phyloP scores from a whole-genome alignment of 2,888 invertebrate genomes.

The Andrena fulva region DNA sequence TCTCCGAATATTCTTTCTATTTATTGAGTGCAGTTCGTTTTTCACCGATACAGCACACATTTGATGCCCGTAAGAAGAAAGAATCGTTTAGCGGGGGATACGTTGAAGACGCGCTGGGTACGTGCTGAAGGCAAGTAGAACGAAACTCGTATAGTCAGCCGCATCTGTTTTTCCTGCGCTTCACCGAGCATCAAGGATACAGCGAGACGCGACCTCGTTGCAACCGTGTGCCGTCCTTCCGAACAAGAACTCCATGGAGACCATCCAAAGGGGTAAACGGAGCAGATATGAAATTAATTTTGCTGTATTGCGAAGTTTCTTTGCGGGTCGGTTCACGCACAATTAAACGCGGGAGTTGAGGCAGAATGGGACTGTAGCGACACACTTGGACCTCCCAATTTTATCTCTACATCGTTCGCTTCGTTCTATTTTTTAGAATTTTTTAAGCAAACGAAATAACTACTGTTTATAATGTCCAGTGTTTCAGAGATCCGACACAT shows the following conservation, averaged over 20 bases:
- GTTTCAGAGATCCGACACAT: too few relatives aligned
- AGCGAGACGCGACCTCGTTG: neutral
- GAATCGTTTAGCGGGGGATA: neutral
- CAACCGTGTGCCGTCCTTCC: neutral
- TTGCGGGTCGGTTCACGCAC: neutral
- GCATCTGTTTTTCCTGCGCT: slow-evolving; percentile 8
- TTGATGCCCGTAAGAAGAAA: neutral
- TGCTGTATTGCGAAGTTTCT: neutral
- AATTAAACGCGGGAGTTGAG: neutral
- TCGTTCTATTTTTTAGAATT: neutral
- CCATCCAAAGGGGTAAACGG: too few relatives aligned
- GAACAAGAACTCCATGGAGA: slow-evolving; percentile 1
- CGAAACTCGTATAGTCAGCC: slow-evolving; percentile 1
- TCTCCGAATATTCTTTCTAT: too few relatives aligned
- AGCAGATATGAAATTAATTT: slow-evolving; percentile 3
- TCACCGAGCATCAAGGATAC: slow-evolving; percentile 1
- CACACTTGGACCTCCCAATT: neutral
- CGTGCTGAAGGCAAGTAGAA: neutral
- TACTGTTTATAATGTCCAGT: too few relatives aligned
- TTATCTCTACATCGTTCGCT: neutral
- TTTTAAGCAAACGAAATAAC: too few relatives aligned
- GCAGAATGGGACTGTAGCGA: neutral
- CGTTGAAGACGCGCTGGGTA: neutral
- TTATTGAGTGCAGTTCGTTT: too few relatives aligned
- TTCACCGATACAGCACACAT: neutral